These are phyloP conservation scores for Euphydryas editha DNA, from an alignment of 2,888 invertebrate genomes.

Conservation along the genomic window DNA sequence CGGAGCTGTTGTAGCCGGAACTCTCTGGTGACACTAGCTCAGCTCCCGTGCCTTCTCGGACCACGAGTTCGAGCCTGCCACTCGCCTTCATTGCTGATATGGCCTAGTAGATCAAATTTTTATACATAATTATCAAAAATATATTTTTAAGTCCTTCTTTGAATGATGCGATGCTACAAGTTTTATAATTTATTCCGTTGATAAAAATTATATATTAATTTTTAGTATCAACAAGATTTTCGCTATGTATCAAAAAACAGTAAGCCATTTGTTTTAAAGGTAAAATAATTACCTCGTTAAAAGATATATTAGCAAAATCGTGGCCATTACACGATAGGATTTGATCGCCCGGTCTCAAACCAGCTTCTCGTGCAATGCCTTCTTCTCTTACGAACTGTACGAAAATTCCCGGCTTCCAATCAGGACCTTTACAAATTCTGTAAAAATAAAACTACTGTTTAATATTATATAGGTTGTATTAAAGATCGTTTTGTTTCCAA, in stretches of 20 bases:
- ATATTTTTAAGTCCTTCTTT: no score
- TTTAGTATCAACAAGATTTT: background rate
- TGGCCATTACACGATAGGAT: slow-evolving; percentile 94
- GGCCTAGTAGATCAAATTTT: slow-evolving; percentile 78
- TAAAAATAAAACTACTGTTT: slow-evolving; percentile 47
- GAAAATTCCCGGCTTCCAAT: slow-evolving; percentile 94
- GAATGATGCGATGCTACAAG: background rate
- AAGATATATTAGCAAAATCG: slow-evolving; percentile 89
- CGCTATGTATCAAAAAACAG: slow-evolving; percentile 1
- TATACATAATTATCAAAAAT: no score
- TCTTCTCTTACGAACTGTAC: slow-evolving; percentile 95
- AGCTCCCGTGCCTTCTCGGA: slow-evolving; percentile 90
- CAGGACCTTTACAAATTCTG: slow-evolving; percentile 93
- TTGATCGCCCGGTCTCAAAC: slow-evolving; percentile 95
- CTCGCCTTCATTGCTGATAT: slow-evolving; percentile 91
- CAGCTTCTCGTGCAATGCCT: slow-evolving; percentile 94
- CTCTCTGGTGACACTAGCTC: slow-evolving; percentile 92
- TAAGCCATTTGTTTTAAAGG: background rate
- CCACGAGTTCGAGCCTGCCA: slow-evolving; percentile 88
- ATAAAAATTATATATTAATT: slow-evolving; percentile 44
- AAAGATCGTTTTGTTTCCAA: background rate
- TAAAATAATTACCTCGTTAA: slow-evolving; percentile 86
- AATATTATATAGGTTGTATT: background rate
- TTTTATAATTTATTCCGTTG: background rate
- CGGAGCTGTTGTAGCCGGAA: slow-evolving; percentile 92